Conservation (phyloP, 1,140 invertebrate genomes). For the Caenorhabditis briggsae region DNA sequence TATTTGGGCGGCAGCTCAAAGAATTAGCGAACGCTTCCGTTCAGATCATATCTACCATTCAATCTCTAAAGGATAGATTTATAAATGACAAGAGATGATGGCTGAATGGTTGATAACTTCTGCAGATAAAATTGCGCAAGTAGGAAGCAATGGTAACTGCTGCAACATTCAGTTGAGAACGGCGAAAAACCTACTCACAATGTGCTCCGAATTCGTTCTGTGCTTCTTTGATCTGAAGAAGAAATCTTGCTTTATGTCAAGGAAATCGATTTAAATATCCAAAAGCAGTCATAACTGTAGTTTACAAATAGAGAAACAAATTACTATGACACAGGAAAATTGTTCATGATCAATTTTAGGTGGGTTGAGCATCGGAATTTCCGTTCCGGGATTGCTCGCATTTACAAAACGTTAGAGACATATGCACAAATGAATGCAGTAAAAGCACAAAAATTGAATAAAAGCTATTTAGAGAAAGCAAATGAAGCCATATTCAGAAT, state of each 20-base stretch:
- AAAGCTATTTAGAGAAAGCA: neutral
- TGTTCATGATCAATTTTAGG: neutral
- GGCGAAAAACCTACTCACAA: neutral
- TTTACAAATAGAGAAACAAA: neutral
- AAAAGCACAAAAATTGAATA: neutral
- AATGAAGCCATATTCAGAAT: neutral
- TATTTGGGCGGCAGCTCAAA: constrained; percentile 27
- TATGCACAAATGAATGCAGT: constrained; percentile 30
- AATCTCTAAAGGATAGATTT: neutral
- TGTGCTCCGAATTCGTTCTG: no score
- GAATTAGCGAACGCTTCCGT: neutral
- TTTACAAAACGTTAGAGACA: neutral
- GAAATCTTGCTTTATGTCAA: no score
- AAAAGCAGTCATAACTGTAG: neutral
- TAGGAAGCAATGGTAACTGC: no score
- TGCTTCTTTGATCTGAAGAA: no score
- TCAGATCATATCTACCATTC: constrained; percentile 37
- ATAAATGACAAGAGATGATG: constrained; percentile 8
- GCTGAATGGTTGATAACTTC: neutral
- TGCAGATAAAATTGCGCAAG: no score
- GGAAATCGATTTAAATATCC: no score
- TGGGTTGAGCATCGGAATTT: neutral
- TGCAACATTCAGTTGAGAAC: neutral
- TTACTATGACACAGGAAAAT: constrained; percentile 3
- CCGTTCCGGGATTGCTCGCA: neutral